Evolutionary conservation across 2,888 invertebrate genomes (phyloP).

Genomic region (Rhamphomyia laevipes): DNA sequence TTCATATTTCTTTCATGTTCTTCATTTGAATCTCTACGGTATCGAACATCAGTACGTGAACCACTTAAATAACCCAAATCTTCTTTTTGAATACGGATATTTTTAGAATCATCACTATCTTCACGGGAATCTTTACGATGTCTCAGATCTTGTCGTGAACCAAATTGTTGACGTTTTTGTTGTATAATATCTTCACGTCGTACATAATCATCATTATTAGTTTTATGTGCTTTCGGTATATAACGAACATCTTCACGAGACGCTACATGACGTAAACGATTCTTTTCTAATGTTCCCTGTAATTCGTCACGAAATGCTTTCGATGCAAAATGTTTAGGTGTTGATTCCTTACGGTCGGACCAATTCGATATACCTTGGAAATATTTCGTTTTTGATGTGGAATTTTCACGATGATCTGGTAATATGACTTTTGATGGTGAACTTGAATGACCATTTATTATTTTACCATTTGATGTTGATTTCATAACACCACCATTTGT

Average conservation of each 20-base stretch:
- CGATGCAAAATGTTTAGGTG: constrained; percentile 31
- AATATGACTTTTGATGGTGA: constrained; percentile 44
- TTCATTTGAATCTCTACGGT: constrained; percentile 21
- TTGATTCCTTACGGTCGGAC: constrained; percentile 50
- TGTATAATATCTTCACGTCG: constrained; percentile 35
- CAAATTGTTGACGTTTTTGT: constrained; percentile 31
- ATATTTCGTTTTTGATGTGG: constrained; percentile 41
- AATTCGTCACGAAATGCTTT: constrained; percentile 37
- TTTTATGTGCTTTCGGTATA: constrained; percentile 10
- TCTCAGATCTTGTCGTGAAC: constrained; percentile 29
- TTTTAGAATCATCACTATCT: constrained; percentile 30
- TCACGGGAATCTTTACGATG: constrained; percentile 29
- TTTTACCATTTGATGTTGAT: constrained; percentile 29
- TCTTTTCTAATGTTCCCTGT: constrained; percentile 34
- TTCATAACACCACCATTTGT: constrained; percentile 35
- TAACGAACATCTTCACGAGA: constrained; percentile 19
- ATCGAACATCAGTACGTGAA: constrained; percentile 25
- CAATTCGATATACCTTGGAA: constrained; percentile 70
- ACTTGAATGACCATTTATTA: constrained; percentile 13
- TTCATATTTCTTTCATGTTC: constrained; percentile 19
- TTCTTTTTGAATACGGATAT: constrained; percentile 25
- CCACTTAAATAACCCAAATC: constrained; percentile 26
- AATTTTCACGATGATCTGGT: constrained; percentile 44
- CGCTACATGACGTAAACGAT: constrained; percentile 26
- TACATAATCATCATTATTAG: constrained; percentile 27